These are phyloP conservation scores for Scaeva pyrastri DNA, from an alignment of 2,888 invertebrate species.

Conservation along the genomic window DNA sequence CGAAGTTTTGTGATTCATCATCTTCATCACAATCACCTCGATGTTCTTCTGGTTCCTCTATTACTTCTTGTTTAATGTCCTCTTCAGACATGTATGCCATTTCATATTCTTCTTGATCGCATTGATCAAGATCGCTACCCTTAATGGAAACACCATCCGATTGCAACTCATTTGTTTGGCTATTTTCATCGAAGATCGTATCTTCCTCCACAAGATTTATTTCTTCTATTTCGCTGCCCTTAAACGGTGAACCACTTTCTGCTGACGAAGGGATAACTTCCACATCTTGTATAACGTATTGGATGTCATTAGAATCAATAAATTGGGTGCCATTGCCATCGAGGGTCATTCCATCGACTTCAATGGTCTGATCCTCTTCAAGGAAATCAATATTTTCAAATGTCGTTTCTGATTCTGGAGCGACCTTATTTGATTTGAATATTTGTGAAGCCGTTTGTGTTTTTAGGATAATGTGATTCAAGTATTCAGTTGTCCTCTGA, in stretches of 20 bases:
- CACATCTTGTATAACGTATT: slow-evolving; percentile 58
- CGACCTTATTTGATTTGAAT: slow-evolving; percentile 52
- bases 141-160: slow-evolving; percentile 24
- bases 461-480: slow-evolving; percentile 56
- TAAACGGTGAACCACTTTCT: not conserved
- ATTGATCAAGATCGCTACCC: slow-evolving; percentile 46
- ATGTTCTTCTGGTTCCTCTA: not conserved
- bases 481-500: slow-evolving; percentile 60
- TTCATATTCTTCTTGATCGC: slow-evolving; percentile 52
- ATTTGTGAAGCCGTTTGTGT: slow-evolving; percentile 61
- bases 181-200: slow-evolving; percentile 10
- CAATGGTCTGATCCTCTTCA: slow-evolving; percentile 57
- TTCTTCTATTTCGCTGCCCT: slow-evolving; percentile 35
- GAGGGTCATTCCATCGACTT: slow-evolving; percentile 30
- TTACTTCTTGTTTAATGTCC: slow-evolving; percentile 61
- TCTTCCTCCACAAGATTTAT: not conserved
- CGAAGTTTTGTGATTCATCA: slow-evolving; percentile 40
- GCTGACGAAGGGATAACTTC: slow-evolving; percentile 12
- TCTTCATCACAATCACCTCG: slow-evolving; percentile 4
- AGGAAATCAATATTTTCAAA: slow-evolving; percentile 67
- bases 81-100: slow-evolving; percentile 52
- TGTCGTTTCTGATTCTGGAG: slow-evolving; percentile 29
- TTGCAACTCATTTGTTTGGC: not conserved
- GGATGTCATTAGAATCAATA: slow-evolving; percentile 36
- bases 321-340: not conserved